A percentile compares a stretch with the other conserved stretches of the same genome.
These are phyloP conservation scores for Caradrina kadenii DNA, from an alignment of 2,888 invertebrate species.

Conservation along the genomic window DNA sequence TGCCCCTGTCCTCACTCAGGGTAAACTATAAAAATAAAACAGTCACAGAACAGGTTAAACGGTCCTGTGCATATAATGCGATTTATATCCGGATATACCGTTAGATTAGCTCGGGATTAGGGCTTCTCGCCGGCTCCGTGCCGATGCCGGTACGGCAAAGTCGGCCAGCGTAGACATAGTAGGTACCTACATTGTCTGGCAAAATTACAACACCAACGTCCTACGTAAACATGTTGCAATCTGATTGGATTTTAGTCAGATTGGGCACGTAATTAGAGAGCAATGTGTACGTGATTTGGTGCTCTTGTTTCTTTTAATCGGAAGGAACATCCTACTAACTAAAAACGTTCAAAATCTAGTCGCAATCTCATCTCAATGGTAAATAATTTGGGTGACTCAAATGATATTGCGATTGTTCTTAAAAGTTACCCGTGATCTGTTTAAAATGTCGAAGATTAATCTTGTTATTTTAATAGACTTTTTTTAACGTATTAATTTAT, in stretches of 20 bases:
- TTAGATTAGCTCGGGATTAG: conserved; percentile 67
- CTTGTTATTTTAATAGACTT: too few species aligned
- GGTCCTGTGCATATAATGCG: conserved; percentile 61
- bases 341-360: too few species aligned
- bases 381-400: not conserved
- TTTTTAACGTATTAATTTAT: too few species aligned
- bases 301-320: not conserved
- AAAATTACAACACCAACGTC: conserved; percentile 27
- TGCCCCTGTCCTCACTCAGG: conserved; percentile 39
- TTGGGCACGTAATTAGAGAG: conserved; percentile 38
- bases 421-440: too few species aligned
- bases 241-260: conserved; percentile 35
- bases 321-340: not conserved
- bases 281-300: conserved; percentile 4
- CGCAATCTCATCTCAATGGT: too few species aligned
- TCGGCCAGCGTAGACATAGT: not conserved
- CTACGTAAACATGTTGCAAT: conserved; percentile 15
- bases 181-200: conserved; percentile 19
- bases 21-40: conserved; percentile 46
- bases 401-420: too few species aligned
- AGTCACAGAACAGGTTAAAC: conserved; percentile 44
- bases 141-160: conserved; percentile 31
- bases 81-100: conserved; percentile 64
- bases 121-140: conserved; percentile 62
- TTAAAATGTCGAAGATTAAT: too few species aligned